Conservation (phyloP, 2,888 invertebrate genomes). For the Syritta pipiens region DNA sequence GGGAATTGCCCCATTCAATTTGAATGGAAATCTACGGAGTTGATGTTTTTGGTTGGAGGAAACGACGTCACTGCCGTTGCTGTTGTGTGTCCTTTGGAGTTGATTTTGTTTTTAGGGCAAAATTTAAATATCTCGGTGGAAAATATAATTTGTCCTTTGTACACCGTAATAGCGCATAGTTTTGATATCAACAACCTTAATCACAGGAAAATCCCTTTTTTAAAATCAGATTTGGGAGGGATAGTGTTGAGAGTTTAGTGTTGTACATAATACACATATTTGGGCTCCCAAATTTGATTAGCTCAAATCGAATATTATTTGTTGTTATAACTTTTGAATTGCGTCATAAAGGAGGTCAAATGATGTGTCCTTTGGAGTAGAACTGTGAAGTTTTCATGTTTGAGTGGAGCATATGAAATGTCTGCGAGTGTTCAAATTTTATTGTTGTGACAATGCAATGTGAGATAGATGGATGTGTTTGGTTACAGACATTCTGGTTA, state of each 20-base stretch:
- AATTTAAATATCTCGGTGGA: conserved; percentile 65
- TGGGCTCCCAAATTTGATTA: conserved; percentile 50
- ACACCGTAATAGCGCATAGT: conserved; percentile 53
- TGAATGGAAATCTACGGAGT: conserved; percentile 67
- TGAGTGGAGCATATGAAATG: too few species aligned
- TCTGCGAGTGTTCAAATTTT: too few species aligned
- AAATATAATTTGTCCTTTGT: conserved; percentile 66
- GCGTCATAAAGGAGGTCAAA: conserved; percentile 30
- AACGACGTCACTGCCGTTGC: conserved; percentile 9
- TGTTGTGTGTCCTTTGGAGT: conserved; percentile 44
- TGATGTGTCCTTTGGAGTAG: too few species aligned
- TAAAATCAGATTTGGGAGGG: conserved; percentile 19
- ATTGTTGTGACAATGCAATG: too few species aligned
- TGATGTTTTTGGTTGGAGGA: conserved; percentile 55
- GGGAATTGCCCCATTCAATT: conserved; percentile 67
- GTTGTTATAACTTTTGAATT: conserved; percentile 39
- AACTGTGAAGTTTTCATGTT: too few species aligned
- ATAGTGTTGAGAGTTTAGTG: conserved; percentile 1
- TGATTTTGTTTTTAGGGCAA: conserved; percentile 56
- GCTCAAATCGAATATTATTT: conserved; percentile 59
- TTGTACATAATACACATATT: conserved; percentile 54
- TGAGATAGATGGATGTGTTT: too few species aligned
- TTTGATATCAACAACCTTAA: conserved; percentile 64
- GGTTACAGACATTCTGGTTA: too few species aligned
- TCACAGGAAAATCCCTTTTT: conserved; percentile 33